A percentile compares a stretch with the other conserved stretches of the same genome.
phyloP scores from a whole-genome alignment of 2,113 vertebrate genomes.

The Cynoglossus semilaevis region DNA sequence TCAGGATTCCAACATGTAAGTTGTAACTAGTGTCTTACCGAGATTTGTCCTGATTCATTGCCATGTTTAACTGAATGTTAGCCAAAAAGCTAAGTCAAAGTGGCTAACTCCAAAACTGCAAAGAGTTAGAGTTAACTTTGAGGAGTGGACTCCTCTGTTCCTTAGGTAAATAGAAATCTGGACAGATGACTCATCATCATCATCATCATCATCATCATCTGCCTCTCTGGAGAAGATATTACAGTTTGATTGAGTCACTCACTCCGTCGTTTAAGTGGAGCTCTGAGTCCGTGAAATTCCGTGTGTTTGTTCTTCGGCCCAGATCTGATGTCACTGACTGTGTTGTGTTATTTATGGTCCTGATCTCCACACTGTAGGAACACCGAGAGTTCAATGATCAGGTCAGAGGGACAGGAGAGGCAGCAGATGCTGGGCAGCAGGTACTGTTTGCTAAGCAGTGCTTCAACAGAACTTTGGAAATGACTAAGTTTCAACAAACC shows the following conservation, averaged over 20 bases:
- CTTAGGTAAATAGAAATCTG: slow-evolving; percentile 8
- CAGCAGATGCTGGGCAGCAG: slow-evolving; percentile 2
- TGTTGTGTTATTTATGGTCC: slow-evolving; percentile 35
- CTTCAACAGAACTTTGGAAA: background rate
- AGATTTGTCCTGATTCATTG: too few species aligned
- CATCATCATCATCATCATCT: slow-evolving; percentile 16
- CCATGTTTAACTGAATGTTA: too few species aligned
- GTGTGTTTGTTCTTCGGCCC: slow-evolving; percentile 53
- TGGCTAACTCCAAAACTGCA: too few species aligned
- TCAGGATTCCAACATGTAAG: too few species aligned
- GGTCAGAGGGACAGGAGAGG: slow-evolving; percentile 19
- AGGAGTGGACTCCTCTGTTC: background rate
- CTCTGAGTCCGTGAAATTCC: slow-evolving; percentile 22
- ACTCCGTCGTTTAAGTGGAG: slow-evolving; percentile 38
- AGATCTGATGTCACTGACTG: slow-evolving; percentile 28
- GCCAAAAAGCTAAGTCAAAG: too few species aligned
- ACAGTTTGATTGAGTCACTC: slow-evolving; percentile 21
- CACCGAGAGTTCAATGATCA: slow-evolving; percentile 16
- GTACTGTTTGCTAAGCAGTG: background rate
- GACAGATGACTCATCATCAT: too few species aligned
- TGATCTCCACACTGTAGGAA: slow-evolving; percentile 22
- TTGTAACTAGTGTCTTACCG: too few species aligned
- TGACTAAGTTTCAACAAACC: slow-evolving; percentile 3
- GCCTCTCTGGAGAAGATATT: slow-evolving; percentile 59
- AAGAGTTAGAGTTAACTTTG: too few species aligned